Evolutionary conservation across 2,113 vertebrate species (phyloP), one percentile per base, ranked within the genome.

Genomic region (Megaptera novaeangliae): DNA sequence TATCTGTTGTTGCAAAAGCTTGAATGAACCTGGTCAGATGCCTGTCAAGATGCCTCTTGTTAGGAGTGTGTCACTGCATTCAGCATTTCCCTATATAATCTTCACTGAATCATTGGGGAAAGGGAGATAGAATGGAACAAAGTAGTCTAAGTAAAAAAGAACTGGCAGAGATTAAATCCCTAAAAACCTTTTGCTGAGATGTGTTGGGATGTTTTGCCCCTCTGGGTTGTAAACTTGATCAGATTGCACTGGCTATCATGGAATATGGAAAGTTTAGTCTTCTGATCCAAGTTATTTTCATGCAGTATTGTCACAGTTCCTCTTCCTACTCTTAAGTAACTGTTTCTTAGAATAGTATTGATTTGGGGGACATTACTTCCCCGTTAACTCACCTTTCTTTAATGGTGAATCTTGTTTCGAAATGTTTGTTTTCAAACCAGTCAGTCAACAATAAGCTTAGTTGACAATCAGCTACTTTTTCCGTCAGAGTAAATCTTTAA

Each of bases 321-420:
- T 91, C 27, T 77, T 77, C 29, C 46, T 72, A 88, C 2, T 71
- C 31, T 91, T 64, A 39, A 8, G 61, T 44, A 86, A 80, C 63
- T 74, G 3, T 90, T 86, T 83, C 61, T 94, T 80, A 84, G 15
- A 41, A 61, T 52, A 71, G 27, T 66, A 88, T 88, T 97, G 64
- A 91, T 91, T 75, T 91, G 1, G 8, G 84, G 31, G 20, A 69
- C 20, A 80, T 31, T 92, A n/a, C 21, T 71, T 75, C 31, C 12
- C 11, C 8, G 74, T 34, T 10, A 66, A 72, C 71, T 78, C 61
- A 64, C 77, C 41, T 84, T 92, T 94, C 29, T 68, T 69, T 88
- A 77, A 74, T 55, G 46, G 34, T 68, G 7, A 88, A 69, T 95
- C 68, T 61, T 86, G 4, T 92, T 92, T 94, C 52, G 63, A 90